Conservation (phyloP, 92 coral and sea anemone genomes). For the Chrysogorgia sp. region DNA sequence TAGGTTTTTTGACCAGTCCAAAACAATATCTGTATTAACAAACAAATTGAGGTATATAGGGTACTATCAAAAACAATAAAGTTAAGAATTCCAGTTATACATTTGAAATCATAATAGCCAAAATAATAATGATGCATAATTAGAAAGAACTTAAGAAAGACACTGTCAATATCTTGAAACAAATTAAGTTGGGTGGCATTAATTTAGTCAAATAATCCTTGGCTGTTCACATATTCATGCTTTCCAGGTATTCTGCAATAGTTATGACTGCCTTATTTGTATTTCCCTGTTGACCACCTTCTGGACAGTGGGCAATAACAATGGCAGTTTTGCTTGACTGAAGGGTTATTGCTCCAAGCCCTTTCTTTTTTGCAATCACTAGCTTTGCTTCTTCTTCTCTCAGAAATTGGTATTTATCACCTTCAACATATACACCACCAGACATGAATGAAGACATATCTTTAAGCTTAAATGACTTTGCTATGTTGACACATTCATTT, state of each 20-base stretch:
- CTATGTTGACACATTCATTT: conserved; percentile 52
- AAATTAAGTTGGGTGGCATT: conserved; percentile 9
- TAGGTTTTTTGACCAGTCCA: no score
- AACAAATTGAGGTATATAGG: not conserved
- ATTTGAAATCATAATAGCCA: conserved; percentile 29
- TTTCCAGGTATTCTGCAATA: conserved; percentile 68
- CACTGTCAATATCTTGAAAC: conserved; percentile 14
- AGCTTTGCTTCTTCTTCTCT: conserved; percentile 64
- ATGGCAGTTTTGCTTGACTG: conserved; percentile 75
- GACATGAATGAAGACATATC: conserved; percentile 56
- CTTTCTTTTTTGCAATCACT: conserved; percentile 64
- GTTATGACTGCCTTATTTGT: conserved; percentile 67
- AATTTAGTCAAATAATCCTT: not conserved
- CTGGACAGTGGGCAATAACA: conserved; percentile 66
- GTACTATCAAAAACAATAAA: not conserved
- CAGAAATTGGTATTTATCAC: conserved; percentile 65
- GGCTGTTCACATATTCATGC: conserved; percentile 51
- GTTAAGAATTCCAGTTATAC: conserved; percentile 38
- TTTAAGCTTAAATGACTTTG: conserved; percentile 59
- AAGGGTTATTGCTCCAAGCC: conserved; percentile 58
- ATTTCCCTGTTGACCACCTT: conserved; percentile 75
- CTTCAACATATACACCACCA: conserved; percentile 62
- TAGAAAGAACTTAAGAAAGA: not conserved
- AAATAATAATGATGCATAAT: not conserved
- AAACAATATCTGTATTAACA: not conserved